phyloP scores from a whole-genome alignment of 2,797 vertebrate species.

The Lindbergichthys nudifrons region DNA sequence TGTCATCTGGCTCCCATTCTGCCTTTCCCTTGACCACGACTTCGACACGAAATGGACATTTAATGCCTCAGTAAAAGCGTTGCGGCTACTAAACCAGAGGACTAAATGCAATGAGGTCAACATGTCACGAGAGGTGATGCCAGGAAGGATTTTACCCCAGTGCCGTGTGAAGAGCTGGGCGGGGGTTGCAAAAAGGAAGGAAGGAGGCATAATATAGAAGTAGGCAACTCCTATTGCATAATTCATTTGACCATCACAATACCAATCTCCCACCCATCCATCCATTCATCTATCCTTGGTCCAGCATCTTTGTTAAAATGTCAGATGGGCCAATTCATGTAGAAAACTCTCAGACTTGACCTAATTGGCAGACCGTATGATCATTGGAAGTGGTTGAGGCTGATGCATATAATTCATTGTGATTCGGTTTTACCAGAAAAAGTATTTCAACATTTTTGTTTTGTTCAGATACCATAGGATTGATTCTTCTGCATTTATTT shows the following conservation, averaged over 20 bases:
- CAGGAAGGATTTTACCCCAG: slow-evolving; percentile 41
- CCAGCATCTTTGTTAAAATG: slow-evolving; percentile 52
- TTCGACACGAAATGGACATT: background rate
- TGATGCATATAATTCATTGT: slow-evolving; percentile 27
- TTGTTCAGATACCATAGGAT: slow-evolving; percentile 7
- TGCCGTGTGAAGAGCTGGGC: slow-evolving; percentile 7
- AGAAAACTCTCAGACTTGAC: slow-evolving; percentile 50
- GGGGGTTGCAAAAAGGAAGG: slow-evolving; percentile 36
- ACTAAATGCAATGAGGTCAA: slow-evolving; percentile 49
- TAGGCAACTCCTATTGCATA: slow-evolving; percentile 48
- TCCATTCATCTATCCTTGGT: slow-evolving; percentile 22
- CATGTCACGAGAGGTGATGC: slow-evolving; percentile 41
- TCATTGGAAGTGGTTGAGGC: slow-evolving; percentile 28
- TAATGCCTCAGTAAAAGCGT: background rate
- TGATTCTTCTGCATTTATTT: slow-evolving; percentile 21
- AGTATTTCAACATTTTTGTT: background rate
- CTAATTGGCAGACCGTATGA: slow-evolving; percentile 52
- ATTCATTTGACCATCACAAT: slow-evolving; percentile 57
- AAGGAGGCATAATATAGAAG: slow-evolving; percentile 24
- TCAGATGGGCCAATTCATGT: slow-evolving; percentile 63
- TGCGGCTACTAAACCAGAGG: background rate
- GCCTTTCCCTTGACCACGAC: background rate
- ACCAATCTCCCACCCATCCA: slow-evolving; percentile 34
- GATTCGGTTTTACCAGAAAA: slow-evolving; percentile 51
- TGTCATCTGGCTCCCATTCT: no score